These are phyloP conservation scores for Tragelaphus strepsiceros DNA, from an alignment of 2,113 vertebrate genomes.

Conservation along the genomic window DNA sequence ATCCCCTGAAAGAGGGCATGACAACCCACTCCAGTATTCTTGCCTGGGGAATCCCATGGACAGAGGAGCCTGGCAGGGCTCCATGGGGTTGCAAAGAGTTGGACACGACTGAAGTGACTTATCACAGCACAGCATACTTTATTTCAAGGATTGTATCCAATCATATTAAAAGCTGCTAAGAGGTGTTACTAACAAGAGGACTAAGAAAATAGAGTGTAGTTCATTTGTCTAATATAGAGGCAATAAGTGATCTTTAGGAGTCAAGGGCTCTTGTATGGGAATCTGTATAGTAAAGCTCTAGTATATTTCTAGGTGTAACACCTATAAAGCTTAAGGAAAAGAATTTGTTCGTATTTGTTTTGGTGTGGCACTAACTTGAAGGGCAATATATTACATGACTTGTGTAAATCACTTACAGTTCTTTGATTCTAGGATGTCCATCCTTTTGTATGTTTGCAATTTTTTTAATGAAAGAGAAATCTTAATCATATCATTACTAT, in stretches of 20 bases:
- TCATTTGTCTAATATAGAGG: not conserved
- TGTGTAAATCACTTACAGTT: not conserved
- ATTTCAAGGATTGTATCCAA: not conserved
- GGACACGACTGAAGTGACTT: not conserved
- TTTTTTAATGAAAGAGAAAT: not conserved
- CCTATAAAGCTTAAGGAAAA: not conserved
- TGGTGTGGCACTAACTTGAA: not conserved
- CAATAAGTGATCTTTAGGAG: not conserved
- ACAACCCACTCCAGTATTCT: not conserved
- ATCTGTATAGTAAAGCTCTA: not conserved
- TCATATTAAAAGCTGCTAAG: not conserved
- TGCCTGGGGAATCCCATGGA: not conserved
- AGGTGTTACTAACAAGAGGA: not conserved
- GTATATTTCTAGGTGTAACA: not conserved
- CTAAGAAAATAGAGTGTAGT: not conserved
- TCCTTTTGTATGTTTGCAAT: not conserved
- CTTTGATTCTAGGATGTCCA: not conserved
- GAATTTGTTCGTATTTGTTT: not conserved
- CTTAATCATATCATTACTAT: not conserved
- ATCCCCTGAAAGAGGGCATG: not conserved
- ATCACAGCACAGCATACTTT: not conserved
- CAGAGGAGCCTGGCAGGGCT: not conserved
- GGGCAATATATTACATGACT: not conserved
- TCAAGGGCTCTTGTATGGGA: not conserved
- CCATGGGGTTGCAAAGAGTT: not conserved